phyloP scores from a whole-genome alignment of 2,113 vertebrate species.

The Diadophis punctatus region DNA sequence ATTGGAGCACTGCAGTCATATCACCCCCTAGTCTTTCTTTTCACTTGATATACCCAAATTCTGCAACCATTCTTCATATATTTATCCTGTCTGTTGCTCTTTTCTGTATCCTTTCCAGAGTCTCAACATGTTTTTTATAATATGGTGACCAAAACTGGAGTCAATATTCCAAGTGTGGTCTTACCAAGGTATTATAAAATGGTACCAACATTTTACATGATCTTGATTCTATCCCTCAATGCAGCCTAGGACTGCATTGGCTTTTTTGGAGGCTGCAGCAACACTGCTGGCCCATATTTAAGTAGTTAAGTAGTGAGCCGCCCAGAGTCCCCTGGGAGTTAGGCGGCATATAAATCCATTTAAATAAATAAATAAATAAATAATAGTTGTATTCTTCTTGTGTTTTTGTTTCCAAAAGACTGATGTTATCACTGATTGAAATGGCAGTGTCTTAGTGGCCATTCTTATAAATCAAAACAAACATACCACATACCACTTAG shows the following conservation, averaged over 20 bases:
- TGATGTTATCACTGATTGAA: background rate
- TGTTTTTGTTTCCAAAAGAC: background rate
- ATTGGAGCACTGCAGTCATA: background rate
- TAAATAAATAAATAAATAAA: no score
- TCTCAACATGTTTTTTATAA: background rate
- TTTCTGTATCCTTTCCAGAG: background rate
- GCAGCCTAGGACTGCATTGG: background rate
- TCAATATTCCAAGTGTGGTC: background rate
- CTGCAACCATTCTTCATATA: background rate
- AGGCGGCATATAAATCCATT: no score
- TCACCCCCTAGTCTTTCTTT: background rate
- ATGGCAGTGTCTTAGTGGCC: background rate
- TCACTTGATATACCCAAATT: background rate
- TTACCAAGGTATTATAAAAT: background rate
- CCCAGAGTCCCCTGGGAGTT: no score
- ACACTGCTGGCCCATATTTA: background rate
- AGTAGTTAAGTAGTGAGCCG: no score
- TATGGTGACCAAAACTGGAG: background rate
- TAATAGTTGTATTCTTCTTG: background rate
- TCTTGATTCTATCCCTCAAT: background rate
- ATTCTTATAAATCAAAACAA: background rate
- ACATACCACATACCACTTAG: background rate
- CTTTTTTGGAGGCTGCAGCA: background rate
- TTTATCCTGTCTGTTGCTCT: background rate
- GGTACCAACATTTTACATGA: background rate